Conservation (phyloP, 2,797 vertebrate species). For the Helicolenus hilgendorfi region DNA sequence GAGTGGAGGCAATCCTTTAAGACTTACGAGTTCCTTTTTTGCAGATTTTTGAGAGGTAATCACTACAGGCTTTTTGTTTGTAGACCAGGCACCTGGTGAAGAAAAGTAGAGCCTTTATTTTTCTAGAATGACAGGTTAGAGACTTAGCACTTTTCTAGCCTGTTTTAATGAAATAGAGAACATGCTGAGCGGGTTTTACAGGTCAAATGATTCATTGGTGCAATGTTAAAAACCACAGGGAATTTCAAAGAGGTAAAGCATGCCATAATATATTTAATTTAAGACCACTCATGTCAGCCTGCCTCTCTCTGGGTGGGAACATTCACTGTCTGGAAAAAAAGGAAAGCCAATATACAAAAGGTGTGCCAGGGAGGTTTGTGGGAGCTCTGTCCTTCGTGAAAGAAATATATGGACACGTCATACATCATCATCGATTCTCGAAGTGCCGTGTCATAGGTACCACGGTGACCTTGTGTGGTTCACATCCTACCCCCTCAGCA, state of each 20-base stretch:
- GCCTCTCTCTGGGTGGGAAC: background rate
- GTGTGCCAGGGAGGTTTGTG: conserved; percentile 8
- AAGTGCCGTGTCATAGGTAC: conserved; percentile 55
- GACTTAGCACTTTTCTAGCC: background rate
- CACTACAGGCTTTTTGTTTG: conserved; percentile 26
- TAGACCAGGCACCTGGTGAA: background rate
- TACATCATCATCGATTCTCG: conserved; percentile 59
- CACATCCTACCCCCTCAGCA: conserved; percentile 13
- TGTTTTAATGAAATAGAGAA: background rate
- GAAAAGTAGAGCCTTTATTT: conserved; percentile 3
- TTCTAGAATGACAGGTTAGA: conserved; percentile 5
- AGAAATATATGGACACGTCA: conserved; percentile 27
- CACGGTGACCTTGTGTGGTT: conserved; percentile 41
- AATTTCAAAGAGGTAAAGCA: conserved; percentile 7
- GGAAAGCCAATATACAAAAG: background rate
- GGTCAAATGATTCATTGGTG: conserved; percentile 4
- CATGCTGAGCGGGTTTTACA: background rate
- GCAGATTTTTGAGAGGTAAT: conserved; percentile 34
- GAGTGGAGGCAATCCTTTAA: conserved; percentile 48
- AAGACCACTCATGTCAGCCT: conserved; percentile 14
- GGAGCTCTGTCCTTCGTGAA: conserved; percentile 32
- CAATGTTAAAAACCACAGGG: background rate
- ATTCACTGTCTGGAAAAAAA: background rate
- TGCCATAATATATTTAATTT: conserved; percentile 34
- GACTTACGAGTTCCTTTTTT: conserved; percentile 11